A percentile compares a stretch with the other conserved stretches of the same genome.
Conservation (phyloP, 2,888 invertebrate genomes). For the Pollenia labialis region DNA sequence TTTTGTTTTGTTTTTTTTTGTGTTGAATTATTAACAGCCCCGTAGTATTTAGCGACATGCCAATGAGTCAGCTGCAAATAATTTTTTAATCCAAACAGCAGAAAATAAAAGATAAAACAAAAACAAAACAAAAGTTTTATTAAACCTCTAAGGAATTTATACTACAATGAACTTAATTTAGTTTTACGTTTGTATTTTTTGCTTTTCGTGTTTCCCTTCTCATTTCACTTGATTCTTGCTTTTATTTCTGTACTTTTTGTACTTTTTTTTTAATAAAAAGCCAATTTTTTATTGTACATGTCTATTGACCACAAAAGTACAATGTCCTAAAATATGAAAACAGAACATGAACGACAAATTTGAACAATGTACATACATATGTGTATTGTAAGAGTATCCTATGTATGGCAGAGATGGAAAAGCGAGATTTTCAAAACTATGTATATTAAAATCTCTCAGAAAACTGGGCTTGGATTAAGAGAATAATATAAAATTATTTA, state of each 20-base stretch:
- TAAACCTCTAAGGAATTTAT: conserved; percentile 67
- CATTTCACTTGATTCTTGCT: conserved; percentile 16
- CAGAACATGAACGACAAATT: conserved; percentile 24
- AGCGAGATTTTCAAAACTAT: not conserved
- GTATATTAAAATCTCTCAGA: not conserved
- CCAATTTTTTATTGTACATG: conserved; percentile 41
- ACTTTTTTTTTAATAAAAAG: conserved; percentile 16
- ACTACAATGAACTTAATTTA: conserved; percentile 64
- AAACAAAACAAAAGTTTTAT: conserved; percentile 45
- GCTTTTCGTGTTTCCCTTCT: conserved; percentile 10
- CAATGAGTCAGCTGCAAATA: conserved; percentile 62
- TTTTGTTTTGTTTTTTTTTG: conserved; percentile 15
- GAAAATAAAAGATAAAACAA: not conserved
- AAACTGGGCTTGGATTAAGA: too few species aligned
- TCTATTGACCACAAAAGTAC: conserved; percentile 70
- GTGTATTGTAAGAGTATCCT: not conserved
- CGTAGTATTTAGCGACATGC: conserved; percentile 49
- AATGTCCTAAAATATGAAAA: conserved; percentile 65
- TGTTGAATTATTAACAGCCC: conserved; percentile 61
- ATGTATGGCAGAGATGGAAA: conserved; percentile 39
- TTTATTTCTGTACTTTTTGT: conserved; percentile 13
- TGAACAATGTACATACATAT: not conserved
- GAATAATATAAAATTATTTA: too few species aligned
- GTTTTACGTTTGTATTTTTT: conserved; percentile 41
- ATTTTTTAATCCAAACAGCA: conserved; percentile 49